phyloP scores from a whole-genome alignment of 2,113 vertebrate species.

The Arenaria interpres region DNA sequence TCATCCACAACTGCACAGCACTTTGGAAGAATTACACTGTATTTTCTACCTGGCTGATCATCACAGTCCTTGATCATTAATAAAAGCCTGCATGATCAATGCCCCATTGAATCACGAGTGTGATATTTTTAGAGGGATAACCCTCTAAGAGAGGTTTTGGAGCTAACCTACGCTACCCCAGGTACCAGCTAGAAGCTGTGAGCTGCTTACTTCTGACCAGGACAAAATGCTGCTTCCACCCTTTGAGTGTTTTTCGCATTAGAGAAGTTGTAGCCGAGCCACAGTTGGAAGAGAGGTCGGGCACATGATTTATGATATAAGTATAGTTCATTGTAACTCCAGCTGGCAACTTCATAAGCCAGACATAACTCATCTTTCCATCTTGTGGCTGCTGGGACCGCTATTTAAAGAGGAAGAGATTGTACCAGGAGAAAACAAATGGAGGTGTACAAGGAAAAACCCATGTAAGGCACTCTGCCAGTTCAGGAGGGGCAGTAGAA shows the following conservation, averaged over 20 bases:
- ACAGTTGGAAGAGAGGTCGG: rapidly evolving
- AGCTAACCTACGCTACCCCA: not conserved
- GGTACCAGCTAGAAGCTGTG: not conserved
- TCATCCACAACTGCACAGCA: not conserved
- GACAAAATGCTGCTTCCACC: not conserved
- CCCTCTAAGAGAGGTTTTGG: not conserved
- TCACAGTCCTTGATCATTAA: not conserved
- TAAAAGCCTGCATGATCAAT: not conserved
- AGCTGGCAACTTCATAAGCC: not conserved
- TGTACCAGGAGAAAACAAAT: not conserved
- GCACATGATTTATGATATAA: not conserved
- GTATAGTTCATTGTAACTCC: not conserved
- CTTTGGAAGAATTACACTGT: not conserved
- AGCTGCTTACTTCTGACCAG: not conserved
- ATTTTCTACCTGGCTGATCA: constrained; percentile 15
- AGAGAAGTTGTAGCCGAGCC: not conserved
- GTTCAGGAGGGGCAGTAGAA: not conserved
- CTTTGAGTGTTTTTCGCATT: rapidly evolving
- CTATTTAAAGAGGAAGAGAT: not conserved
- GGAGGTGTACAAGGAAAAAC: not conserved
- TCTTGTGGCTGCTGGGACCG: not conserved
- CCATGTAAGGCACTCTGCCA: not conserved
- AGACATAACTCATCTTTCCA: not conserved
- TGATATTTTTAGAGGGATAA: not conserved
- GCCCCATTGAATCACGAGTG: rapidly evolving